Percentiles rank a stretch among this genome's conserved stretches.
Evolutionary conservation across 2,113 vertebrate species (phyloP).

Genomic region (Phyllostomus hastatus): DNA sequence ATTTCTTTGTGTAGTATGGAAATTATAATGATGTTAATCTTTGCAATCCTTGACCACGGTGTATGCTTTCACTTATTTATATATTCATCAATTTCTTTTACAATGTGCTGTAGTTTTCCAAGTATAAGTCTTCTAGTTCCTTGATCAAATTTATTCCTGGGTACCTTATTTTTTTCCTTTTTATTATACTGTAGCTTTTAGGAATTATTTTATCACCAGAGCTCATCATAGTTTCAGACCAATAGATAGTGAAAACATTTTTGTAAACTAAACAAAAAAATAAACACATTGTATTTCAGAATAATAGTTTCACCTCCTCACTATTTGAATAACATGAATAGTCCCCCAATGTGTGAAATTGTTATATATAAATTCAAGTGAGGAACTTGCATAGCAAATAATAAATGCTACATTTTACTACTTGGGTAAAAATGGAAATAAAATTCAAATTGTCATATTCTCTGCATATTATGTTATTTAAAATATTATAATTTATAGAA

Average conservation of each 20-base stretch:
- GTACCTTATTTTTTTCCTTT: not conserved
- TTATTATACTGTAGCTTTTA: not conserved
- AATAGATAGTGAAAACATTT: not conserved
- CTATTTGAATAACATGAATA: not conserved
- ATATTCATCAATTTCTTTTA: no score
- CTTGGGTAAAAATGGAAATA: not conserved
- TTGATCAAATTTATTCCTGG: no score
- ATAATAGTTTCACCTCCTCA: not conserved
- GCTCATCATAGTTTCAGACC: not conserved
- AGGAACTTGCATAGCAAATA: not conserved
- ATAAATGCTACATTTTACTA: not conserved
- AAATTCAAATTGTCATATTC: not conserved
- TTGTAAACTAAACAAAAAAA: not conserved
- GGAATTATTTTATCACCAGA: not conserved
- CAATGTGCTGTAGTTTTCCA: no score
- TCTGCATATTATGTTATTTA: not conserved
- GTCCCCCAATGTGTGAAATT: not conserved
- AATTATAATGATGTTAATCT: no score
- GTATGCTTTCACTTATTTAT: no score
- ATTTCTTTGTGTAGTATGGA: no score
- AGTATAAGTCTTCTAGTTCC: no score
- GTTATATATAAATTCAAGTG: not conserved
- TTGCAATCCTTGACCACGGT: no score
- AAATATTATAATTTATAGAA: not conserved
- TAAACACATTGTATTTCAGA: not conserved